A percentile compares a stretch with the other conserved stretches of the same genome.
Evolutionary conservation across 1,140 invertebrate species (phyloP).

Genomic region (Sycophila sp.): DNA sequence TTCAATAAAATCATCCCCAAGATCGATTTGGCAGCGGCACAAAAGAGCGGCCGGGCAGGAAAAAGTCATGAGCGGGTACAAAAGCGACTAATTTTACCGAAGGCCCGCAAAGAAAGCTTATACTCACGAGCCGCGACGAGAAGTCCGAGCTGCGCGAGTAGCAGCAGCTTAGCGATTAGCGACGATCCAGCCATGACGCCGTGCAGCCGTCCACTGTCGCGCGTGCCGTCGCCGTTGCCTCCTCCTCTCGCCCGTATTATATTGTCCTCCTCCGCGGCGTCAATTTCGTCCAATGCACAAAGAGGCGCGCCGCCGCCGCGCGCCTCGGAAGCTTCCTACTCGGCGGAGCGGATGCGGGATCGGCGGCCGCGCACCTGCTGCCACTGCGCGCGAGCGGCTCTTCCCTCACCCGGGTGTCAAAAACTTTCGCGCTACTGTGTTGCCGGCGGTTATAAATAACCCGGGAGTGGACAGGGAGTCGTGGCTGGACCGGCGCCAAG

Average conservation of each 20-base stretch:
- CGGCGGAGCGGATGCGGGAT: background rate
- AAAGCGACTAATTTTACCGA: too few relatives aligned
- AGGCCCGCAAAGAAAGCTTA: too few relatives aligned
- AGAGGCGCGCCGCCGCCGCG: conserved; percentile 3
- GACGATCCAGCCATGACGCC: conserved; percentile 18
- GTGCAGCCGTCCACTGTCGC: background rate
- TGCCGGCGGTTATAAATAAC: conserved; percentile 25
- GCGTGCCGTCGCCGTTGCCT: background rate
- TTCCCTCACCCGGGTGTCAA: conserved; percentile 5
- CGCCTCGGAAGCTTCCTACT: too few relatives aligned
- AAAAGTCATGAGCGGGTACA: too few relatives aligned
- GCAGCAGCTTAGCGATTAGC: background rate
- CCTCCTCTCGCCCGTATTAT: background rate
- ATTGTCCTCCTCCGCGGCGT: conserved; percentile 8
- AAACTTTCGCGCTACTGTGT: conserved; percentile 26
- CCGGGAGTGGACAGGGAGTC: too few relatives aligned
- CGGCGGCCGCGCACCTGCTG: background rate
- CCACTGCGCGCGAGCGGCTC: background rate
- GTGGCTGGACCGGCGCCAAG: conserved; percentile 21
- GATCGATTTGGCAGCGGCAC: too few relatives aligned
- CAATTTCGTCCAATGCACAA: conserved; percentile 23
- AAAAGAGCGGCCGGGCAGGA: too few relatives aligned
- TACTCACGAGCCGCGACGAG: background rate
- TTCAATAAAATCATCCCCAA: too few relatives aligned
- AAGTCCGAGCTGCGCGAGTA: background rate